Conservation (phyloP, 2,797 vertebrate genomes). For the Poeciliopsis infans region DNA sequence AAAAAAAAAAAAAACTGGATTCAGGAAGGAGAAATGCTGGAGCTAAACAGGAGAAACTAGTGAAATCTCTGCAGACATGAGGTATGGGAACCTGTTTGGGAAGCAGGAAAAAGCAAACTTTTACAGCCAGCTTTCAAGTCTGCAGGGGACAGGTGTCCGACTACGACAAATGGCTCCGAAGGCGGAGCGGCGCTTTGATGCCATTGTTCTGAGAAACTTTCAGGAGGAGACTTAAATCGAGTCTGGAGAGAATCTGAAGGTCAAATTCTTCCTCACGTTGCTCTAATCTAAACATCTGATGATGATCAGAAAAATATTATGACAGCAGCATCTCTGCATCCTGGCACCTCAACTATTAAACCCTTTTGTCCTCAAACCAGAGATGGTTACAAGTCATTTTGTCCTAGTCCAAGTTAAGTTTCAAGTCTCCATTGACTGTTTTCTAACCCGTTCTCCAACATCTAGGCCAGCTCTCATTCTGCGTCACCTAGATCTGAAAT, state of each 20-base stretch:
- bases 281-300: not conserved
- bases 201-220: slow-evolving; percentile 28
- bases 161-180: not conserved
- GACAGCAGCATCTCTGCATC: not conserved
- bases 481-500: not conserved
- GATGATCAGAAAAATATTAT: not conserved
- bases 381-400: not conserved
- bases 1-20: not conserved
- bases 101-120: slow-evolving; percentile 22
- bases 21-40: not conserved
- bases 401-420: not conserved
- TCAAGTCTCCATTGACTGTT: not conserved
- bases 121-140: slow-evolving; percentile 10
- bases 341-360: not conserved
- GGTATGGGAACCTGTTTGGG: not conserved
- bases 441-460: not conserved
- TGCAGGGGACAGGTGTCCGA: not conserved
- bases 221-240: not conserved
- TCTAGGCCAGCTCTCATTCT: not conserved
- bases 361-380: not conserved
- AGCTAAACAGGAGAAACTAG: not conserved
- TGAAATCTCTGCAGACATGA: not conserved
- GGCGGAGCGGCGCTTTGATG: slow-evolving; percentile 27
- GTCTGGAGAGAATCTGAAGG: not conserved
- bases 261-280: not conserved